Evolutionary conservation across 2,113 vertebrate species (phyloP), one percentile per base, ranked within the genome.

Genomic region (Anhinga rufa): DNA sequence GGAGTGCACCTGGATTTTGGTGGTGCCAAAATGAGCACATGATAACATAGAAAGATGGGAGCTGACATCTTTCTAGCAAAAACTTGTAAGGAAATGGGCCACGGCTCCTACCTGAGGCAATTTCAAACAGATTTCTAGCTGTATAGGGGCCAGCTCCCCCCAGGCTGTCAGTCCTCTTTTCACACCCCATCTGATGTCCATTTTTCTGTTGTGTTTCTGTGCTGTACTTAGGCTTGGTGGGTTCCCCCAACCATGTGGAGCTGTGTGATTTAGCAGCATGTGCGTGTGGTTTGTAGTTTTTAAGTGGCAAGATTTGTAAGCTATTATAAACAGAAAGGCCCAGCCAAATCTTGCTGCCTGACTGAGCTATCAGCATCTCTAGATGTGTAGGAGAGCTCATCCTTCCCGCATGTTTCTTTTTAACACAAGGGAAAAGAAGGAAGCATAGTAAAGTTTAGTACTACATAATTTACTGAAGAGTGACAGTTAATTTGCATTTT

Each of bases 401-500:
- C 70, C 86, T 95, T 95, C 84, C 78, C 7, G 22, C 62, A 4
- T 86, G 77, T 84, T 79, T 93, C 54, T 96, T 88, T 88, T 88
- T 87, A 88, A 85, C 85, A 58, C 49, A 46, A 82, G 78, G 82
- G 82, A 85, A 88, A 95, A 94, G 71, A 80, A 61, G 79, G 36
- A 92, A 93, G 65, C 77, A 34, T 61, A 89, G 57, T 89, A 91
- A 94, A 94, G 75, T 58, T 93, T 77, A 44, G 36, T 95, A 90
- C 66, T 75, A 93, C 42, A n/a, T 90, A 74, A 93, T 85, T 92
- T 93, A 88, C 85, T 7, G 10, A 75, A 76, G 70, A 90, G 82
- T 92, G 90, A 93, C 78, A 90, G 82, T 62, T 94, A 69, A 92
- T 96, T 90, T 97, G 85, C 93, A 95, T 96, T 95, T 95, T 66